Conservation (phyloP, 1,140 invertebrate genomes). For the Kradibia gibbosae region DNA sequence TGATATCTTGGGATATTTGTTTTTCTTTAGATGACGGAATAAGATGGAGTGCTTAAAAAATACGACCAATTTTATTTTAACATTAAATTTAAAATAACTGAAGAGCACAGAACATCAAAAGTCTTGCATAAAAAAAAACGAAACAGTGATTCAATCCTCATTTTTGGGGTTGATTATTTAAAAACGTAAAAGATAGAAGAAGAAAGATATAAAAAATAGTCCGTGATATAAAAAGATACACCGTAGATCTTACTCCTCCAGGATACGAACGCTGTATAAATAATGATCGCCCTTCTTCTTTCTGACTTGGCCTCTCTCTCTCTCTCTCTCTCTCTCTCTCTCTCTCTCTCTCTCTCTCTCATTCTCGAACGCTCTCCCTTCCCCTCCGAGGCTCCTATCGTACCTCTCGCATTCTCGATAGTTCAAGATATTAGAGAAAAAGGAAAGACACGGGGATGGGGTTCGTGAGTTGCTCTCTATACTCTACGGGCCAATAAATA, state of each 20-base stretch:
- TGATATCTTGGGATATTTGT: no score
- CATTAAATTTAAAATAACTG: no score
- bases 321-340: neutral
- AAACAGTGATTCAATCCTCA: neutral
- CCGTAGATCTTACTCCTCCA: neutral
- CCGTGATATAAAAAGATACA: neutral
- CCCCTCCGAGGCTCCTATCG: neutral
- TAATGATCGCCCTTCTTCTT: slow-evolving; percentile 37
- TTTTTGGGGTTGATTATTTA: neutral
- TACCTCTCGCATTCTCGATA: neutral
- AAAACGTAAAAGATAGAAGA: slow-evolving; percentile 47
- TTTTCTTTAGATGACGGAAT: no score
- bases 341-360: neutral
- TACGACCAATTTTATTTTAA: neutral
- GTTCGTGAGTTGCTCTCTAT: slow-evolving; percentile 59
- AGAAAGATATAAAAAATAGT: slow-evolving; percentile 22
- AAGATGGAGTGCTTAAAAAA: no score
- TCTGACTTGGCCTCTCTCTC: neutral
- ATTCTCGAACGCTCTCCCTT: neutral
- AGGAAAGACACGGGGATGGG: no score
- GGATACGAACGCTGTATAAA: slow-evolving; percentile 22
- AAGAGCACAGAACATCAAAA: no score
- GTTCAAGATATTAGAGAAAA: neutral
- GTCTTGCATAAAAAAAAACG: no score
- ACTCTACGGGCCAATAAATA: slow-evolving; percentile 73